Base-by-base conservation (phyloP, 2,888 invertebrate species). In the Slavum lentiscoides region DNA sequence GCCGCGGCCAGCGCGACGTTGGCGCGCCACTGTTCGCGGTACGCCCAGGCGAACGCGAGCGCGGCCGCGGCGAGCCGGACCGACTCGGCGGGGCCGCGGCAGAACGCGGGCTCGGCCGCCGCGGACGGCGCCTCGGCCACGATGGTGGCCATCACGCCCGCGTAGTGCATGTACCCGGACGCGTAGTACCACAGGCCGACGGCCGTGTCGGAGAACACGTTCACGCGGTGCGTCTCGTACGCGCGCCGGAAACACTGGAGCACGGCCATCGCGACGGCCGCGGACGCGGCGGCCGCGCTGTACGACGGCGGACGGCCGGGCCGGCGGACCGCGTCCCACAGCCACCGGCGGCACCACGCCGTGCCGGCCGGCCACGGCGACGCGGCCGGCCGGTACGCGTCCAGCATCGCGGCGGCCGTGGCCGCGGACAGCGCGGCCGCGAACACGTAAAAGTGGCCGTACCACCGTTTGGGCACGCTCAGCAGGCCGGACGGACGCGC, bases 401-500 rank as follows among this genome's bases (percentile, higher is more conserved):
- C 62, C 30, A 13, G 13, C 53, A 74, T n/a, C n/a, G 15, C 49
- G 49, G 30, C 21, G 49, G 49, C 21, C 1, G 62, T 21, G 15
- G 74, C 62, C 13, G 8, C 8, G 4, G 49, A 19, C 49, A 74
- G 49, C n/a, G n/a, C 74, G 13, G 64, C n/a, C n/a, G 74, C 30
- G n/a, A 53, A 37, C 37, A 15, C 53, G 53, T 74, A 74, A 13
- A 74, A 74, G 53, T 74, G 74, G 5, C 11, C 37, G 74, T 74
- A 74, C 74, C 74, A 74, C 21, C 64, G 74, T 21, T 74, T 74
- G 21, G 74, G 74, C 74, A 74, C 74, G 74, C 64, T 64, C 55
- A 74, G 53, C 17, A 74, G 30, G 37, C 74, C 74, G 37, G 64
- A 37, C 21, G 64, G 74, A n/a, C 59, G 53, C 30, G 49, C 15